A percentile compares a stretch with the other conserved stretches of the same genome.
Evolutionary conservation across 2,113 vertebrate genomes (phyloP).

Genomic region (Oceanites oceanicus): DNA sequence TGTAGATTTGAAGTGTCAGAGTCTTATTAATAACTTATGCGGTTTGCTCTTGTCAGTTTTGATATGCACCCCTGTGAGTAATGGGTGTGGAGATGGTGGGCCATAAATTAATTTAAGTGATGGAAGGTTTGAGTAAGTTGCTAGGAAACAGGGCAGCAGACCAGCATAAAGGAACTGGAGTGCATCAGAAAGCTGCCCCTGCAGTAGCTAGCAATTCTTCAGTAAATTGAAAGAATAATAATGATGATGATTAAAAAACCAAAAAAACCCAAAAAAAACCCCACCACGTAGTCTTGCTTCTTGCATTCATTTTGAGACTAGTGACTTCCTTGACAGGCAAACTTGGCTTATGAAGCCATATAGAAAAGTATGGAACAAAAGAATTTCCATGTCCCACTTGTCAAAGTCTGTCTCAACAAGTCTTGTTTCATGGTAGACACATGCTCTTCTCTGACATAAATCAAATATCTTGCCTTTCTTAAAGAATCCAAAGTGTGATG

Average conservation of each 20-base stretch:
- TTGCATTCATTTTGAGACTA: not conserved
- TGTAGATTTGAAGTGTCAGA: not conserved
- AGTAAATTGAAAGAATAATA: not conserved
- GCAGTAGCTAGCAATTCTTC: constrained; percentile 36
- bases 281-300: not conserved
- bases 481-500: not conserved
- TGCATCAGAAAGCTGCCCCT: constrained; percentile 59
- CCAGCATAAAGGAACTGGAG: constrained; percentile 25
- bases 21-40: constrained; percentile 22
- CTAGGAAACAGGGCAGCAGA: constrained; percentile 74
- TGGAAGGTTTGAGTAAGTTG: constrained; percentile 77
- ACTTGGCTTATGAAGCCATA: not conserved
- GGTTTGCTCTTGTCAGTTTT: constrained; percentile 43
- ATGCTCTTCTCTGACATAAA: constrained; percentile 12
- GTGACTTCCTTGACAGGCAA: not conserved
- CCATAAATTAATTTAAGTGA: constrained; percentile 69
- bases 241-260: not conserved
- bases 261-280: not conserved
- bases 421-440: not conserved
- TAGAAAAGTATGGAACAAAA: constrained; percentile 8
- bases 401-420: constrained; percentile 21
- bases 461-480: not conserved
- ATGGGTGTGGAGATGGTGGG: constrained; percentile 67
- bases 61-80: constrained; percentile 49
- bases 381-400: constrained; percentile 8